phyloP scores from a whole-genome alignment of 1,140 invertebrate species.

The Achatina immaculata region DNA sequence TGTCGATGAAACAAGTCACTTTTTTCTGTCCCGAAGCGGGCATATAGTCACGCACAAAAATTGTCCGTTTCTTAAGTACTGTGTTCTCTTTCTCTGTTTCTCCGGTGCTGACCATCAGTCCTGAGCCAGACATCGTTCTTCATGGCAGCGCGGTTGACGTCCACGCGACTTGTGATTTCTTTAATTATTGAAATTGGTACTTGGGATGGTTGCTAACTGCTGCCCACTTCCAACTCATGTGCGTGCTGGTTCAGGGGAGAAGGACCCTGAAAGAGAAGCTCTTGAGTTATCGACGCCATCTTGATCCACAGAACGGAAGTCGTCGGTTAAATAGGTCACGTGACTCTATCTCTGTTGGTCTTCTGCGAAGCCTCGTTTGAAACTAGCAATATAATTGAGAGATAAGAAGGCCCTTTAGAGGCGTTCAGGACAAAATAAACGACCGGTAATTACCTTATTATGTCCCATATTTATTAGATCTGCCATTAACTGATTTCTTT shows the following conservation, averaged over 20 bases:
- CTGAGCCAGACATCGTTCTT: neutral
- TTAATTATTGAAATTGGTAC: slow-evolving; percentile 30
- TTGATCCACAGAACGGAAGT: slow-evolving; percentile 30
- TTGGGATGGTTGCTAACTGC: slow-evolving; percentile 18
- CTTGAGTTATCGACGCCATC: slow-evolving; percentile 37
- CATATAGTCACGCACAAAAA: neutral
- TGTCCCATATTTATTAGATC: slow-evolving; percentile 28
- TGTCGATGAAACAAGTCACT: too few species aligned
- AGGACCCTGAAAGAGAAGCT: neutral
- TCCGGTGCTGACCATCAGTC: neutral
- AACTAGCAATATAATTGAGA: slow-evolving; percentile 27
- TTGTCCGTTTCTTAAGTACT: neutral
- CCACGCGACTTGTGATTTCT: slow-evolving; percentile 22
- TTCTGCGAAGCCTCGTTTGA: neutral
- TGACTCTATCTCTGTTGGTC: slow-evolving; percentile 30
- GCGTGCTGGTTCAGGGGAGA: neutral
- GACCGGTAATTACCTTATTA: slow-evolving; percentile 30
- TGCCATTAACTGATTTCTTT: slow-evolving; percentile 12
- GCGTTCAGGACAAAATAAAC: slow-evolving; percentile 13
- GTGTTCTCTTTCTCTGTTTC: neutral
- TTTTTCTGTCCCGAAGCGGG: too few species aligned
- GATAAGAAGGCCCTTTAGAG: slow-evolving; percentile 23
- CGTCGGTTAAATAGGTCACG: slow-evolving; percentile 31
- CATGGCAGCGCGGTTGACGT: slow-evolving; percentile 1
- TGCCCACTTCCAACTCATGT: slow-evolving; percentile 10